Conservation (phyloP, 2,113 vertebrate genomes). For the Oreochromis tanganicae region DNA sequence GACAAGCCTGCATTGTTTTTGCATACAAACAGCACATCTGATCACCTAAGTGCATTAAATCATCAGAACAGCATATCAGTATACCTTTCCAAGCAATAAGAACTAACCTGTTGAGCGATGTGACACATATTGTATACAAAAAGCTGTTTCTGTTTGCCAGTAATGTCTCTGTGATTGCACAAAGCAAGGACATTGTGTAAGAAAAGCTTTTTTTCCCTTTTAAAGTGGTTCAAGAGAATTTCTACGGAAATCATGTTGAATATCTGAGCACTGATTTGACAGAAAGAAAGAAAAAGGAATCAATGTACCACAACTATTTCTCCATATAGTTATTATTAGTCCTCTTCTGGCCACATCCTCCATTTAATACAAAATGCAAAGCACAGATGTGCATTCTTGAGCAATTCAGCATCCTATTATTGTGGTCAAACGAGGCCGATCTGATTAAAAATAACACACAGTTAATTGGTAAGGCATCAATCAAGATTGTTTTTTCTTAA, state of each 20-base stretch:
- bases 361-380: neutral
- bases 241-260: rapidly evolving
- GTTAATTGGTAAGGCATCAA: neutral
- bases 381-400: neutral
- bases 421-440: neutral
- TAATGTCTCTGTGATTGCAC: neutral
- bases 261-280: neutral
- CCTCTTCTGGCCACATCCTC: neutral
- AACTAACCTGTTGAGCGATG: neutral
- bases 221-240: neutral
- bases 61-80: neutral
- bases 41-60: neutral
- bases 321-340: neutral
- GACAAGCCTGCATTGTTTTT: neutral
- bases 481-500: neutral
- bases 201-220: neutral
- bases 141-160: neutral
- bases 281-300: neutral
- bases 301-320: neutral
- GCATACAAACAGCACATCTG: neutral
- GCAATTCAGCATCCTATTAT: neutral
- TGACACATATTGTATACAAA: neutral
- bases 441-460: neutral
- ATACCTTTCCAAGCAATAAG: neutral
- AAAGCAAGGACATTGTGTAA: neutral